Percentiles rank a stretch among this genome's conserved stretches.
Evolutionary conservation across 2,888 invertebrate species (phyloP).

Genomic region (Spilarctia lutea): DNA sequence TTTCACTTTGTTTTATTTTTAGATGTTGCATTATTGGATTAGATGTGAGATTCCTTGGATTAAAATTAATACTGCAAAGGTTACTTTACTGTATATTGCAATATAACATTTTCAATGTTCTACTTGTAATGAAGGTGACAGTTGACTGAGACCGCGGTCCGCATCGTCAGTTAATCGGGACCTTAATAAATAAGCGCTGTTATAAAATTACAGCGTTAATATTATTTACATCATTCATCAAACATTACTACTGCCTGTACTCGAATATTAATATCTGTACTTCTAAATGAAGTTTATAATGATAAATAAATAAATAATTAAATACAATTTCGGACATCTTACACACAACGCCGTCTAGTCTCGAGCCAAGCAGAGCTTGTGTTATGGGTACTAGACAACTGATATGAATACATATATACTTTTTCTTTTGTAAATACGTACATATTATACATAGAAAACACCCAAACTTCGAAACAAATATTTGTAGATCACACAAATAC

Average conservation of each 20-base stretch:
- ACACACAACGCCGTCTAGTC: too few relatives aligned
- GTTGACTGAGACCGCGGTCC: background rate
- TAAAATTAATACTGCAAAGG: background rate
- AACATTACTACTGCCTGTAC: background rate
- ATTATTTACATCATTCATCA: background rate
- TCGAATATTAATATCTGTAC: background rate
- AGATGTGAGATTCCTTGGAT: background rate
- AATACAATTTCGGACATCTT: too few relatives aligned
- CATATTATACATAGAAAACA: too few relatives aligned
- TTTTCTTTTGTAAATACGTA: too few relatives aligned
- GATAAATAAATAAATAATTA: too few relatives aligned
- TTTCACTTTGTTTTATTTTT: constrained; percentile 31
- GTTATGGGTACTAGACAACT: too few relatives aligned
- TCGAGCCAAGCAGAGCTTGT: too few relatives aligned
- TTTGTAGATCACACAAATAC: too few relatives aligned
- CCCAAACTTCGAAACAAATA: too few relatives aligned
- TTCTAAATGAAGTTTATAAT: too few relatives aligned
- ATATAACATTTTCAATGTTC: background rate
- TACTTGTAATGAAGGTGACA: background rate
- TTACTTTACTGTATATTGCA: background rate
- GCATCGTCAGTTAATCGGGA: background rate
- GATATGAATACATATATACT: too few relatives aligned
- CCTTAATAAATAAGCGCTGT: background rate
- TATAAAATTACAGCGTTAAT: background rate
- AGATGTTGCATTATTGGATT: background rate